Conservation (phyloP, 1,140 invertebrate genomes). For the Penaeus japonicus region DNA sequence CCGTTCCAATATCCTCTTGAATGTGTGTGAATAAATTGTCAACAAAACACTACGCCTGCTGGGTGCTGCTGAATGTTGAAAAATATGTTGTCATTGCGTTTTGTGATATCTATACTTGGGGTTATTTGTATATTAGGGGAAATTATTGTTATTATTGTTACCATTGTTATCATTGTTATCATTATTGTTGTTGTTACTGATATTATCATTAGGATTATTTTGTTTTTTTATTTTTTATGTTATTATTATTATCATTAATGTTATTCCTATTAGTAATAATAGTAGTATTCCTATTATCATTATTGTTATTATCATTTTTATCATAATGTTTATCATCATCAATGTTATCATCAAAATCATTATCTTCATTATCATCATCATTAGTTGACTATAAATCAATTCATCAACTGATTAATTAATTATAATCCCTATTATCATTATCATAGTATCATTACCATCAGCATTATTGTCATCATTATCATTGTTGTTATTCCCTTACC, state of each 20-base stretch:
- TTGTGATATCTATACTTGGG: too few species aligned
- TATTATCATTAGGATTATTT: not conserved
- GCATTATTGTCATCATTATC: not conserved
- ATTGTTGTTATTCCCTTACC: not conserved
- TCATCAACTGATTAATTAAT: not conserved
- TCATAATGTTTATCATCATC: not conserved
- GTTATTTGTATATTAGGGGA: too few species aligned
- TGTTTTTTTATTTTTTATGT: not conserved
- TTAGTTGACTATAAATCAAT: not conserved
- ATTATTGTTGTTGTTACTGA: not conserved
- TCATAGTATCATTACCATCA: not conserved
- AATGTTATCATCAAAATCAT: not conserved
- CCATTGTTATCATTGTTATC: not conserved
- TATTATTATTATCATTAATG: not conserved
- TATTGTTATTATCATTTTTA: not conserved
- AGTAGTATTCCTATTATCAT: not conserved
- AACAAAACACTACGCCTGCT: too few species aligned
- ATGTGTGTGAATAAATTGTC: too few species aligned
- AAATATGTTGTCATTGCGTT: too few species aligned
- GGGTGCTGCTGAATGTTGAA: too few species aligned
- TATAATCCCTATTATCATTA: not conserved
- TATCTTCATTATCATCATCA: not conserved
- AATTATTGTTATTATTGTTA: not conserved
- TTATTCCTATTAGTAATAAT: not conserved
- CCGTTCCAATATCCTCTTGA: too few species aligned